Conservation (phyloP, 1,140 invertebrate species). For the Anagrus nilaparvatae region DNA sequence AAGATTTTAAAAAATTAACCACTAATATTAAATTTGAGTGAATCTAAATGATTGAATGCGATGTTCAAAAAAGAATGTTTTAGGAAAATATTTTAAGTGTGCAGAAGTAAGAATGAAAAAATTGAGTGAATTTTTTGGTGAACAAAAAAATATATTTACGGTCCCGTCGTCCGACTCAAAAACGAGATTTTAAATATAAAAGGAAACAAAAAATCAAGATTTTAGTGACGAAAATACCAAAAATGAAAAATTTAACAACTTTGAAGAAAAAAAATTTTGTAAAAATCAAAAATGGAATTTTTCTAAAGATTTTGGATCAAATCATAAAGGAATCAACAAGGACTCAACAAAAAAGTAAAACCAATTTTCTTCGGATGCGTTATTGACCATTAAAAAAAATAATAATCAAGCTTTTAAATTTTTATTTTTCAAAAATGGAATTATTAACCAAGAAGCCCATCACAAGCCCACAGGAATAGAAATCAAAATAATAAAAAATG, state of each 20-base stretch:
- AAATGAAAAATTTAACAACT: conserved; percentile 4
- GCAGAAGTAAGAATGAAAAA: conserved; percentile 5
- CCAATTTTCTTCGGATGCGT: too few species aligned
- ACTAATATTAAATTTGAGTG: too few species aligned
- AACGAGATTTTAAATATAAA: conserved; percentile 25
- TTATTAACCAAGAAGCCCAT: too few species aligned
- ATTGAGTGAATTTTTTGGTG: conserved; percentile 8
- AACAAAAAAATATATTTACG: conserved; percentile 13
- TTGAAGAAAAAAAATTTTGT: too few species aligned
- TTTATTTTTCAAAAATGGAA: too few species aligned
- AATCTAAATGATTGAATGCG: conserved; percentile 4
- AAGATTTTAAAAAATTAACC: conserved; percentile 9
- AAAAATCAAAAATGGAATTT: background rate
- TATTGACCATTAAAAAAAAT: too few species aligned
- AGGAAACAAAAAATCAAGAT: conserved; percentile 18
- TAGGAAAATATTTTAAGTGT: conserved; percentile 2
- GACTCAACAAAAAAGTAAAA: too few species aligned
- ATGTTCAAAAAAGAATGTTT: conserved; percentile 6
- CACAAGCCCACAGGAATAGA: too few species aligned
- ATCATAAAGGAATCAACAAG: too few species aligned
- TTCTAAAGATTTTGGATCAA: too few species aligned
- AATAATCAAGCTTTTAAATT: too few species aligned
- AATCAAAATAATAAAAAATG: too few species aligned
- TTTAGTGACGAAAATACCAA: conserved; percentile 3
- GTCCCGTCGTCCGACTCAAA: conserved; percentile 36